Evolutionary conservation across 2,113 vertebrate species (phyloP), one percentile per base, ranked within the genome.

Genomic region (Raja brachyura): DNA sequence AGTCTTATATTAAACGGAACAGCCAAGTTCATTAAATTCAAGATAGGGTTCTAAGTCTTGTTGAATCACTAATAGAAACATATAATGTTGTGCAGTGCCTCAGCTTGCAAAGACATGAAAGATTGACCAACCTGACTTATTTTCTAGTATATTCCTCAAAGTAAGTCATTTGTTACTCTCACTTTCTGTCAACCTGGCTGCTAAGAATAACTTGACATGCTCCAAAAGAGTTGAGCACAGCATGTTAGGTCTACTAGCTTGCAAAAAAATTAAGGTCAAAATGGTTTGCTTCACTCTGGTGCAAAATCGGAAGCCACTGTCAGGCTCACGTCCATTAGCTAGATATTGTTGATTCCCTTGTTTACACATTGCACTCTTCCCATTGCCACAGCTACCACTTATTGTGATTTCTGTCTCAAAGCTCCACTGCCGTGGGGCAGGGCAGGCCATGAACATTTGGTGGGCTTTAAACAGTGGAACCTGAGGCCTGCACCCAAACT

Each of bases 131-230:
- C 28, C 2, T 66, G 59, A 88, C 83, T 66, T 88, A 61, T 59
- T 85, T 85, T 14, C 56, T 88, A 4, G 59, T n/a, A 88, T 14
- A n/a, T 31, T 88, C 59, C 6, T n/a, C 14, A 16, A 31, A 20
- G 28, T 88, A 31, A 88, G 59, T 88, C 56, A 61, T 85, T 66
- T 63, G 14, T 88, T 33, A 88, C 83, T 31, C 61, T 63, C 13
- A 31, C 83, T 63, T 88, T 59, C 59, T 86, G 28, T n/a, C 83
- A 63, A 86, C 56, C 81, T 31, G 4, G 63, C 28, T 86, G 83
- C 83, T n/a, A 86, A 86, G 59, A 86, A 63, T 86, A 86, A 86
- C 48, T 61, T 86, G 83, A 86, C 83, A 88, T 66, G 59, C 13
- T 14, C 59, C 83, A 88, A 88, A 88, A 63, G 28, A 88, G 11